A percentile compares a stretch with the other conserved stretches of the same genome.
Evolutionary conservation across 2,888 invertebrate species (phyloP).

Genomic region (Hetaerina titia): DNA sequence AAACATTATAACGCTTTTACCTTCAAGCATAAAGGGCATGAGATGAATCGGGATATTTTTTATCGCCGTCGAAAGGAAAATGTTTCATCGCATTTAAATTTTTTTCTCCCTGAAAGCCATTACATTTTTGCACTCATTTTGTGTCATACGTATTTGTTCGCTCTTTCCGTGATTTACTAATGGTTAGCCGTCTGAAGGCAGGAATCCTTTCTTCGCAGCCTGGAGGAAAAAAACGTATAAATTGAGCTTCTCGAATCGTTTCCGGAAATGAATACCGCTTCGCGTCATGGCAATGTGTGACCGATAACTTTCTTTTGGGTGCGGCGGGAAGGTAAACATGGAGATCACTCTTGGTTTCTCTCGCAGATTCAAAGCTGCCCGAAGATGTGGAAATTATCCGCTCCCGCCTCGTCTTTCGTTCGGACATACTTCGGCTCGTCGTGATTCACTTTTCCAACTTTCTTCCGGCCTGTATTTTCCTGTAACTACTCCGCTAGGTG

Average conservation of each 20-base stretch:
- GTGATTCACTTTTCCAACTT: no score
- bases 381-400: neutral
- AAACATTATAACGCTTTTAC: neutral
- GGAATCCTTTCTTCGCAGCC: neutral
- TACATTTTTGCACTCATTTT: neutral
- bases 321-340: neutral
- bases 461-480: no score
- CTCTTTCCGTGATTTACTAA: neutral
- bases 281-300: neutral
- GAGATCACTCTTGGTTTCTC: neutral
- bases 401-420: neutral
- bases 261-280: neutral
- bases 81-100: neutral
- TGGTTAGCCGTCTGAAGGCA: neutral
- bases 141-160: neutral
- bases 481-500: no score
- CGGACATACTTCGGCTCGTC: neutral
- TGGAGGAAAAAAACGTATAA: neutral
- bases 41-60: neutral
- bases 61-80: neutral
- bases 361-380: neutral
- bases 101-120: neutral
- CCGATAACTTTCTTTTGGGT: slow-evolving; percentile 22
- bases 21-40: neutral
- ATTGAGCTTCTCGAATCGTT: neutral